Percentiles rank a stretch among this genome's conserved stretches.
These are phyloP conservation scores for Perizoma flavofasciatum DNA, from an alignment of 2,888 invertebrate species.

Conservation along the genomic window DNA sequence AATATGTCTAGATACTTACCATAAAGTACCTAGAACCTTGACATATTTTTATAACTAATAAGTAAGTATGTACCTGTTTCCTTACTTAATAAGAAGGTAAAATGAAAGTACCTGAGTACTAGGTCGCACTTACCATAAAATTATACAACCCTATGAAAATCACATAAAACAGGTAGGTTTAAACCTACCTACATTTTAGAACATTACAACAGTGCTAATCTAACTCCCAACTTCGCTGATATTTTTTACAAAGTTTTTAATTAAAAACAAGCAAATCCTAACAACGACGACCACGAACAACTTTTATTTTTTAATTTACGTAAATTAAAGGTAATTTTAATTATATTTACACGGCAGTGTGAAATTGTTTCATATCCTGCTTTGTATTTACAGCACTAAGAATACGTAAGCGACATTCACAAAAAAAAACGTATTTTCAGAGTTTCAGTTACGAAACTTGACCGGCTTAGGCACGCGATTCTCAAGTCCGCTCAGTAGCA, in stretches of 20 bases:
- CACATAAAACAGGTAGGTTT: slow-evolving; percentile 3
- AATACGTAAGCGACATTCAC: not conserved
- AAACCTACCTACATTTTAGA: not conserved
- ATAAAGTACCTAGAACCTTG: no score
- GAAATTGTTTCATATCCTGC: not conserved
- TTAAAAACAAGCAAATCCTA: not conserved
- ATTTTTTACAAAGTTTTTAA: not conserved
- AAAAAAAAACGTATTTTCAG: slow-evolving; percentile 31
- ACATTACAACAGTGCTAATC: not conserved
- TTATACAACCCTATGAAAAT: not conserved
- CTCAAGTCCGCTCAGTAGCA: slow-evolving; percentile 51
- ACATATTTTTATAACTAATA: no score
- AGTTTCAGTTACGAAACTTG: slow-evolving; percentile 63
- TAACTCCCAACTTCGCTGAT: not conserved
- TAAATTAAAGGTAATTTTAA: not conserved
- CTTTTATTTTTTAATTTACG: not conserved
- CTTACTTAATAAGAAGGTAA: no score
- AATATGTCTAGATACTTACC: no score
- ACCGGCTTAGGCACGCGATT: slow-evolving; percentile 34
- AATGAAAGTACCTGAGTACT: not conserved
- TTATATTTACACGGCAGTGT: not conserved
- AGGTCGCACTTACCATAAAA: not conserved
- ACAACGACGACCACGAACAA: no score
- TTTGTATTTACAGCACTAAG: not conserved
- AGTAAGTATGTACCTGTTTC: no score